A percentile compares a stretch with the other conserved stretches of the same genome.
Conservation (phyloP, 23 tunicate species). For the Diplosoma virens region DNA sequence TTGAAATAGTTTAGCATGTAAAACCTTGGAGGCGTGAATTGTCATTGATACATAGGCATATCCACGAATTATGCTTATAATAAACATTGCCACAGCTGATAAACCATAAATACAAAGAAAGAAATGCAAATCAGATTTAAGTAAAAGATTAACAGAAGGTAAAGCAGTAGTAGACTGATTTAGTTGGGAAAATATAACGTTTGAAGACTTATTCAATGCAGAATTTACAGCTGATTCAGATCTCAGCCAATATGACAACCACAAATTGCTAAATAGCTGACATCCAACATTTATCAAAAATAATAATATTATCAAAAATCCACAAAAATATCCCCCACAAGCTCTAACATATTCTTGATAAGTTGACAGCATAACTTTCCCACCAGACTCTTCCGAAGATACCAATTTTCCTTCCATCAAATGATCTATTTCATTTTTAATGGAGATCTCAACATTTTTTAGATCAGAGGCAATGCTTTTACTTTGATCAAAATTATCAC, state of each 20-base stretch:
- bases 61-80: slow-evolving; percentile 45
- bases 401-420: slow-evolving; percentile 52
- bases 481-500: not conserved
- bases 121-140: slow-evolving; percentile 49
- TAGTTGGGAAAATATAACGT: not conserved
- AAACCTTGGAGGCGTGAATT: slow-evolving; percentile 20
- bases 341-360: slow-evolving; percentile 41
- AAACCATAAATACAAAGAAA: slow-evolving; percentile 46
- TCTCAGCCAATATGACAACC: slow-evolving; percentile 76
- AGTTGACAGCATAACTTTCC: slow-evolving; percentile 13
- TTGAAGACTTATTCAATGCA: not conserved
- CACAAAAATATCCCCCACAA: slow-evolving; percentile 47
- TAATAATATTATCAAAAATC: slow-evolving; percentile 23
- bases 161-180: not conserved
- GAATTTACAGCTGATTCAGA: slow-evolving; percentile 21
- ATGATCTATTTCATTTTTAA: slow-evolving; percentile 30
- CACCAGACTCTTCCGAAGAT: slow-evolving; percentile 64
- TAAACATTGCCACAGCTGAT: slow-evolving; percentile 35
- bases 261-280: slow-evolving; percentile 66
- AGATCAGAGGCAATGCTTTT: not conserved
- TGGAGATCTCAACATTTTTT: not conserved
- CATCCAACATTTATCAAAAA: slow-evolving; percentile 51
- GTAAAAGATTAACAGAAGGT: slow-evolving; percentile 2
- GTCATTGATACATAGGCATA: slow-evolving; percentile 37
- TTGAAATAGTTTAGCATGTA: slow-evolving; percentile 44